phyloP scores from a whole-genome alignment of 2,113 vertebrate genomes.

The Nerophis lumbriciformis region DNA sequence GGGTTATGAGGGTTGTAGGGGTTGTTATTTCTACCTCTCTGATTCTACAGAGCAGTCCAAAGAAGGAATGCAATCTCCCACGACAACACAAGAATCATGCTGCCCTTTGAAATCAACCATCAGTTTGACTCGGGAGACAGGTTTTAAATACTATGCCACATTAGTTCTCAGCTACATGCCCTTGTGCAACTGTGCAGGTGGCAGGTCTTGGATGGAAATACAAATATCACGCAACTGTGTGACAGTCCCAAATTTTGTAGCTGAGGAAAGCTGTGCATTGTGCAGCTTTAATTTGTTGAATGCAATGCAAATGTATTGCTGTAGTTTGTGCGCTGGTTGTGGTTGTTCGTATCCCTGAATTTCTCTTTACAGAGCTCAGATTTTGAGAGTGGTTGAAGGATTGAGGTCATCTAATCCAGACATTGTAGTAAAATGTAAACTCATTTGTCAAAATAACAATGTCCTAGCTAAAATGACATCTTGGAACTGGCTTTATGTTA shows the following conservation, averaged over 20 bases:
- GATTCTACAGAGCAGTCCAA: slow-evolving; percentile 69
- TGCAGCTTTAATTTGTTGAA: slow-evolving; percentile 51
- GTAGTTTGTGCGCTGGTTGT: slow-evolving; percentile 30
- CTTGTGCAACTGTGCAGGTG: slow-evolving; percentile 69
- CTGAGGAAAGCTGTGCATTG: slow-evolving; percentile 69
- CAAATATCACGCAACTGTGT: slow-evolving; percentile 60
- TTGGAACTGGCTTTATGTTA: slow-evolving; percentile 70
- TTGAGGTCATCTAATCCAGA: slow-evolving; percentile 57
- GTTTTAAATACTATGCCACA: slow-evolving; percentile 11
- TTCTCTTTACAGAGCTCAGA: slow-evolving; percentile 68
- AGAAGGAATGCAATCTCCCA: slow-evolving; percentile 56
- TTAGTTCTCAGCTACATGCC: slow-evolving; percentile 57
- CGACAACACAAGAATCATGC: slow-evolving; percentile 57
- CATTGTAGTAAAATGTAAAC: slow-evolving; percentile 62
- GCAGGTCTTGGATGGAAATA: slow-evolving; percentile 23
- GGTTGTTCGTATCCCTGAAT: slow-evolving; percentile 57
- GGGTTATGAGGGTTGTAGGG: slow-evolving; percentile 41
- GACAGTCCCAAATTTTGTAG: slow-evolving; percentile 26
- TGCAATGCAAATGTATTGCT: slow-evolving; percentile 60
- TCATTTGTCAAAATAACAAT: slow-evolving; percentile 43
- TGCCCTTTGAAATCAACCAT: slow-evolving; percentile 46
- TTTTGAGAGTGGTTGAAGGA: slow-evolving; percentile 52
- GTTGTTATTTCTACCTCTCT: slow-evolving; percentile 57
- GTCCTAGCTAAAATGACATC: slow-evolving; percentile 52
- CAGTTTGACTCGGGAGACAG: slow-evolving; percentile 48